phyloP scores from a whole-genome alignment of 2,888 invertebrate species.

The Morpho helenor region DNA sequence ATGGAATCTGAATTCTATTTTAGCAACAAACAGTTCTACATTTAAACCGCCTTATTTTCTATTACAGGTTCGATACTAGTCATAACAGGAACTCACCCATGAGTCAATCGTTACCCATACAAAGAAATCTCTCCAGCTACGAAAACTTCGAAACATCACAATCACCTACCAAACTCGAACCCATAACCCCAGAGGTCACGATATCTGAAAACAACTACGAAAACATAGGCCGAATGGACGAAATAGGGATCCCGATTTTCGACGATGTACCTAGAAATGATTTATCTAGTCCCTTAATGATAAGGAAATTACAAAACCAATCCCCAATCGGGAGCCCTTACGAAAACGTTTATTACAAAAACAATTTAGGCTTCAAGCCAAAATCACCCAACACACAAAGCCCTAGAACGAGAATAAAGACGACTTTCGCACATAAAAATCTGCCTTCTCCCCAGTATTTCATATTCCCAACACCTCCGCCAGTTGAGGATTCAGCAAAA shows the following conservation, averaged over 20 bases:
- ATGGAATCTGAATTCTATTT: too few species aligned
- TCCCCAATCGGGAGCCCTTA: constrained; percentile 74
- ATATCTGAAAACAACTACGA: constrained; percentile 52
- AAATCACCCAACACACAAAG: constrained; percentile 72
- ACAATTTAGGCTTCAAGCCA: constrained; percentile 57
- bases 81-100: constrained; percentile 46
- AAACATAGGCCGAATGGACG: constrained; percentile 65
- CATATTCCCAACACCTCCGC: constrained; percentile 66
- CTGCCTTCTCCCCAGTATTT: constrained; percentile 70
- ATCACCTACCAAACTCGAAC: constrained; percentile 44
- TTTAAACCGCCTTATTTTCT: too few species aligned
- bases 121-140: constrained; percentile 45
- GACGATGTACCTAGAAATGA: constrained; percentile 52
- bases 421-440: constrained; percentile 75
- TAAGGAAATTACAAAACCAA: constrained; percentile 54
- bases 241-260: constrained; percentile 67
- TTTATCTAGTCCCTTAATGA: constrained; percentile 65
- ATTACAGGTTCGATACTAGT: constrained; percentile 71
- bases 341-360: constrained; percentile 80
- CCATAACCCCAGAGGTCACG: constrained; percentile 55
- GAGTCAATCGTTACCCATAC: too few species aligned
- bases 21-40: too few species aligned
- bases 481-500: constrained; percentile 46
- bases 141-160: constrained; percentile 73
- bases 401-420: constrained; percentile 82